phyloP scores from a whole-genome alignment of 2,113 vertebrate species.

The Pygoscelis antarcticus region DNA sequence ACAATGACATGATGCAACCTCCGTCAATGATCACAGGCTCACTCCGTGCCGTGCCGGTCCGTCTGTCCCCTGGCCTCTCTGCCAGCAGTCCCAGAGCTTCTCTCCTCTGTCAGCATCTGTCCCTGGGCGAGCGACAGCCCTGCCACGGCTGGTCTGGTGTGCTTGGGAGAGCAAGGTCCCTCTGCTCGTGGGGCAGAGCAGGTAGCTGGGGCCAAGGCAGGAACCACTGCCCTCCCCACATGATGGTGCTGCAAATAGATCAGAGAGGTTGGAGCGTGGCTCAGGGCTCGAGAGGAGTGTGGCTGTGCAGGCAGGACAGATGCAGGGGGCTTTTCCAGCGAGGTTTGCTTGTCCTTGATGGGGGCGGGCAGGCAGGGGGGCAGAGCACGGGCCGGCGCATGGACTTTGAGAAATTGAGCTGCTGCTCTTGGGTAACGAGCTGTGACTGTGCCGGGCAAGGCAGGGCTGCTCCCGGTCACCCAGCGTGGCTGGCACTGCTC shows the following conservation, averaged over 20 bases:
- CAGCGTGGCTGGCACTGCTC: background rate
- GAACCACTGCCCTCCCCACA: background rate
- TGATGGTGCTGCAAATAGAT: background rate
- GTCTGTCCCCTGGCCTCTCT: too few relatives aligned
- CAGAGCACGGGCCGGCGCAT: background rate
- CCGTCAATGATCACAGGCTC: too few relatives aligned
- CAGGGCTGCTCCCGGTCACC: background rate
- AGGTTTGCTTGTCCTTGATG: background rate
- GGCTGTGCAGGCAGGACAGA: background rate
- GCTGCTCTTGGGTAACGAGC: background rate
- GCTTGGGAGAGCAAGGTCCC: rapidly evolving
- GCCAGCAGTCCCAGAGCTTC: too few relatives aligned
- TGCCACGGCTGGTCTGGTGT: background rate
- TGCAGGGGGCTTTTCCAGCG: background rate
- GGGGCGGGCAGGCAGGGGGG: background rate
- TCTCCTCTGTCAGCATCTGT: too few relatives aligned
- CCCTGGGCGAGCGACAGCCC: too few relatives aligned
- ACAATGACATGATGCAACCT: background rate
- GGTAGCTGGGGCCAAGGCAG: background rate
- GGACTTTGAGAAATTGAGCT: background rate
- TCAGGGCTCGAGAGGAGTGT: background rate
- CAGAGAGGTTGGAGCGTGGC: background rate
- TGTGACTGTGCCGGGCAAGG: background rate
- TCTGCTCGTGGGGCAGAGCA: rapidly evolving
- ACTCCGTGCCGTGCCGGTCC: too few relatives aligned